Base-by-base conservation (phyloP, 2,113 vertebrate genomes). In the Mirounga angustirostris region DNA sequence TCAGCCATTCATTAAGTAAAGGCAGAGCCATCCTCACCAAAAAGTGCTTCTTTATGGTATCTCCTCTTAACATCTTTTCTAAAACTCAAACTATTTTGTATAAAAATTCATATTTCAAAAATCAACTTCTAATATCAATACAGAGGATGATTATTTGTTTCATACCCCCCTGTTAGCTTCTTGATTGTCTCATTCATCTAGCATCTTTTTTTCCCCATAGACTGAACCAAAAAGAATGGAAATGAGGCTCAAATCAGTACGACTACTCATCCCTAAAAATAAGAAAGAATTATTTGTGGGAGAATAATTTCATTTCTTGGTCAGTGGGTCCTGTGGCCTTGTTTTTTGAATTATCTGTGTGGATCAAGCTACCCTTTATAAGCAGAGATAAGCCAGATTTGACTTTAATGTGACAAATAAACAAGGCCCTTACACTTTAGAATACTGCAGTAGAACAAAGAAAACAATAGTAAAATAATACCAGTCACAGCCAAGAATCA, bases 401-500 rank as follows among this genome's bases (percentile, higher is more conserved):
- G 1, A 63, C 24, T 84, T 76, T 74, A 94, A 19, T 94, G 22
- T 78, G 9, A 81, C 11, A 85, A 86, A 92, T 36, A 80, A 9
- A 8, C 28, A 76, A 46, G 56, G 1, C 13, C 21, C 30, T 69
- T 92, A 73, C 1, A 67, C 18, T 79, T 93, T 11, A 81, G 15
- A 81, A 15, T 36, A 43, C 4, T 69, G 15, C 28, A 92, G 4
- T 4, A 58, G 26, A 92, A 61, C 11, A 59, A 46, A 93, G 43
- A 82, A 88, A 96, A 91, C n/a, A 92, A 89, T 59, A 0, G 0
- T 74, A 89, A 95, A 95, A 86, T 74, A 91, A 80, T 67, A 61
- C 12, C 80, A 87, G 43, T 74, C 83, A 71, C n/a, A 88, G 14
- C 28, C 54, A 79, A 91, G 33, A 97, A 97, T 63, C 54, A 88